Conservation (phyloP, 2,113 vertebrate genomes). For the Semicossyphus pulcher region DNA sequence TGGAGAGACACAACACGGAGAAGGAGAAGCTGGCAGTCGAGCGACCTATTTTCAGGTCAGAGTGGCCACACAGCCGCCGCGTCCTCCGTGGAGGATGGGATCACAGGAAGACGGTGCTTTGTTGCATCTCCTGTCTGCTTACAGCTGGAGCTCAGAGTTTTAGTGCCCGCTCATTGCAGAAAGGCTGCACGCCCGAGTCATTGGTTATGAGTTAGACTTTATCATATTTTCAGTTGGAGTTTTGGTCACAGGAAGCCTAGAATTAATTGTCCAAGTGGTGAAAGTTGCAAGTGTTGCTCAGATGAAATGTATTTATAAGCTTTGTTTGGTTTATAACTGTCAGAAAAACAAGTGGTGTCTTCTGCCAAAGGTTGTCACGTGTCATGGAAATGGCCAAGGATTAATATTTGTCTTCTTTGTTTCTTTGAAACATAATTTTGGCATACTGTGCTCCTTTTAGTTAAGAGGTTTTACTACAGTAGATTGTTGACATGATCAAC, state of each 20-base stretch:
- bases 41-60: conserved; percentile 67
- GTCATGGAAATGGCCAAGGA: conserved; percentile 65
- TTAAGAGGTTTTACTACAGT: conserved; percentile 49
- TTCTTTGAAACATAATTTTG: conserved; percentile 61
- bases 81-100: conserved; percentile 46
- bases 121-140: conserved; percentile 42
- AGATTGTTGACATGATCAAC: conserved; percentile 39
- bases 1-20: conserved; percentile 35
- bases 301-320: conserved; percentile 57
- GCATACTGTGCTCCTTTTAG: conserved; percentile 54
- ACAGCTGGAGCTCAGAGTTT: conserved; percentile 36
- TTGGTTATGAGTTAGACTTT: conserved; percentile 28
- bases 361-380: conserved; percentile 68
- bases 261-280: conserved; percentile 38
- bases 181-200: conserved; percentile 46
- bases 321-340: conserved; percentile 59
- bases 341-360: conserved; percentile 37
- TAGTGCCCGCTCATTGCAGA: conserved; percentile 50
- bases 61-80: conserved; percentile 12
- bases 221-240: conserved; percentile 53
- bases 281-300: conserved; percentile 42
- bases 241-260: conserved; percentile 48
- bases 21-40: conserved; percentile 3
- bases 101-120: conserved; percentile 34
- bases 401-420: conserved; percentile 60